A percentile compares a stretch with the other conserved stretches of the same genome.
These are phyloP conservation scores for Phortica magna DNA, from an alignment of 2,888 invertebrate species.

Conservation along the genomic window DNA sequence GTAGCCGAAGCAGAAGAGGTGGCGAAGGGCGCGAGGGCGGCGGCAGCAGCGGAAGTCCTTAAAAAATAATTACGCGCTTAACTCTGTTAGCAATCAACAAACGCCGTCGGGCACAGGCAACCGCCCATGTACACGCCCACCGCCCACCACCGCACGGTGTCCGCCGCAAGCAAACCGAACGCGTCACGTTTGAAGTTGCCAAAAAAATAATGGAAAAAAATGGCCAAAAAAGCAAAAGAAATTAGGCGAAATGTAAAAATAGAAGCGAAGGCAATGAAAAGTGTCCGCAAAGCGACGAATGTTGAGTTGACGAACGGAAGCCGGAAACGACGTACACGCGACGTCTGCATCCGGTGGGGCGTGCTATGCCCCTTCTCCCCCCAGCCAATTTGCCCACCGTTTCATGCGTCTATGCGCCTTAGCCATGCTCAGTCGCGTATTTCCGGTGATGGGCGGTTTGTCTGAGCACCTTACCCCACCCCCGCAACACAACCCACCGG, in stretches of 20 bases:
- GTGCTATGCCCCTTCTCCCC: conserved; percentile 39
- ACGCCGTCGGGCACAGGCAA: conserved; percentile 20
- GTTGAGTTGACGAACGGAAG: conserved; percentile 49
- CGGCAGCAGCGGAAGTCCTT: conserved; percentile 63
- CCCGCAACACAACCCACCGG: not conserved
- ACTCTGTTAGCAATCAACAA: conserved; percentile 59
- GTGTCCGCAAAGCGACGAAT: not conserved
- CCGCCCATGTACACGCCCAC: not conserved
- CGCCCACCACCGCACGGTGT: conserved; percentile 39
- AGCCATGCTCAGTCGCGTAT: conserved; percentile 17
- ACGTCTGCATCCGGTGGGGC: conserved; percentile 60
- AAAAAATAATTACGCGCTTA: conserved; percentile 70
- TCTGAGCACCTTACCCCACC: not conserved
- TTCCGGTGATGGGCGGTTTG: conserved; percentile 22
- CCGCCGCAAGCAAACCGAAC: conserved; percentile 21
- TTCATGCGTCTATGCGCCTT: not conserved
- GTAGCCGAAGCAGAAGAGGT: not conserved
- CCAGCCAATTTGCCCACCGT: not conserved
- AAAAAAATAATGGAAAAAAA: conserved; percentile 1
- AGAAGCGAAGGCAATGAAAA: not conserved
- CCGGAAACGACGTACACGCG: conserved; percentile 67
- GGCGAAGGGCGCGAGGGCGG: too few relatives aligned
- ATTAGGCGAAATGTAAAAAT: not conserved
- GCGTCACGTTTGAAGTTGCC: conserved; percentile 13
- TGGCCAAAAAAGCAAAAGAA: not conserved